Evolutionary conservation across 2,113 vertebrate genomes (phyloP), one percentile per base, ranked within the genome.

Genomic region (Osmerus eperlanus): DNA sequence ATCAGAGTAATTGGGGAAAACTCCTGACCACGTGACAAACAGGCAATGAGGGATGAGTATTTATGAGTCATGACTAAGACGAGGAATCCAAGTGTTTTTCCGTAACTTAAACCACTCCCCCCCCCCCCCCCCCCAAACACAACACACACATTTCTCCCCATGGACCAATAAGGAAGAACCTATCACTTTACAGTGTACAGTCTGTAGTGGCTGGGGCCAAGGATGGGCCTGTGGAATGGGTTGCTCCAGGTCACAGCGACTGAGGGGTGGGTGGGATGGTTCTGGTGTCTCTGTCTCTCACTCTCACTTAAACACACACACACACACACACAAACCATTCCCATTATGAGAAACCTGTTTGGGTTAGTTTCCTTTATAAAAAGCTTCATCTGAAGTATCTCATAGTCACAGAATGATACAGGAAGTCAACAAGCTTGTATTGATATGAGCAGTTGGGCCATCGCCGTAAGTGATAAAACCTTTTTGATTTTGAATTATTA

Each of bases 1-100:
- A 88, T 81, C 69, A 78, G 71, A 64, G 71, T 73, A 72, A 85
- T 80, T 82, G 41, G 41, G n/a, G 55, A 82, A 72, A 59, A 77
- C 75, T 72, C 51, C 62, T 61, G 78, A 83, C 77, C 65, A 63
- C 76, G 64, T 60, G 23, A 68, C 79, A 74, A 62, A 53, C 13
- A 59, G 51, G n/a, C 12, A 58, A 32, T 28, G 65, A 59, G 61
- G 68, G 52, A 25, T 1, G 14, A 32, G 9, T 56, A 19, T 66
- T 66, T 73, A 59, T 59, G 19, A 58, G 16, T 41, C 29, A 16
- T 41, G 52, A 16, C 21, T 15, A 23, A 14, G 51, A n/a, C 7
- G 62, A 28, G 16, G 5, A 29, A 56, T 72, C 28, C 62, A 72
- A 59, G 36, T 36, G 16, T 62, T 14, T 64, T 51, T 29, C 47